A percentile compares a stretch with the other conserved stretches of the same genome.
These are phyloP conservation scores for Electrophaes corylata DNA, from an alignment of 2,888 invertebrate species.

Conservation along the genomic window DNA sequence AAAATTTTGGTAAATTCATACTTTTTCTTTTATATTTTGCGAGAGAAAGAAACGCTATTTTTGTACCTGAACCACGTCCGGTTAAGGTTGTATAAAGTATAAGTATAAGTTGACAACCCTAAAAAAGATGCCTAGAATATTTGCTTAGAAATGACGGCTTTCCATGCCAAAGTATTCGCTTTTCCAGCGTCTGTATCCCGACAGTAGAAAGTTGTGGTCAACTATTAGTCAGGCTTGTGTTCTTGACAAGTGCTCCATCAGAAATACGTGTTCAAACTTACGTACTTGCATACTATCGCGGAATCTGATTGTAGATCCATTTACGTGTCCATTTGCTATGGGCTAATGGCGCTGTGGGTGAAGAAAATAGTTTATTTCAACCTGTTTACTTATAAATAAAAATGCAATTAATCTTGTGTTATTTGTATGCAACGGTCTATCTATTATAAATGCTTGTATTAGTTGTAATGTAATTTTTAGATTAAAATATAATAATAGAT, in stretches of 20 bases:
- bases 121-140: slow-evolving; percentile 36
- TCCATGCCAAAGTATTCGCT: slow-evolving; percentile 35
- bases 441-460: too few relatives aligned
- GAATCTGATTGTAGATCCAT: not conserved
- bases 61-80: not conserved
- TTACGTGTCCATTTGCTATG: not conserved
- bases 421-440: too few relatives aligned
- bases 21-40: not conserved
- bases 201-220: slow-evolving; percentile 35
- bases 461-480: too few relatives aligned
- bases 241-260: slow-evolving; percentile 13
- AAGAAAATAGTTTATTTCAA: too few relatives aligned
- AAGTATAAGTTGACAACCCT: slow-evolving; percentile 21
- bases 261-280: slow-evolving; percentile 2
- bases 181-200: slow-evolving; percentile 37
- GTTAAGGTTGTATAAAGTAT: slow-evolving; percentile 5
- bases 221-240: slow-evolving; percentile 9
- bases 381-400: too few relatives aligned
- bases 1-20: not conserved
- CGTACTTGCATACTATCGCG: not conserved
- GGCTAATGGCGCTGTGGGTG: too few relatives aligned
- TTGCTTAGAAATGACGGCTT: slow-evolving; percentile 40
- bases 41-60: too few relatives aligned
- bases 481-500: too few relatives aligned
- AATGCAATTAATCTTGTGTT: too few relatives aligned